Evolutionary conservation across 2,888 invertebrate species (phyloP).

Genomic region (Pollenia labialis): DNA sequence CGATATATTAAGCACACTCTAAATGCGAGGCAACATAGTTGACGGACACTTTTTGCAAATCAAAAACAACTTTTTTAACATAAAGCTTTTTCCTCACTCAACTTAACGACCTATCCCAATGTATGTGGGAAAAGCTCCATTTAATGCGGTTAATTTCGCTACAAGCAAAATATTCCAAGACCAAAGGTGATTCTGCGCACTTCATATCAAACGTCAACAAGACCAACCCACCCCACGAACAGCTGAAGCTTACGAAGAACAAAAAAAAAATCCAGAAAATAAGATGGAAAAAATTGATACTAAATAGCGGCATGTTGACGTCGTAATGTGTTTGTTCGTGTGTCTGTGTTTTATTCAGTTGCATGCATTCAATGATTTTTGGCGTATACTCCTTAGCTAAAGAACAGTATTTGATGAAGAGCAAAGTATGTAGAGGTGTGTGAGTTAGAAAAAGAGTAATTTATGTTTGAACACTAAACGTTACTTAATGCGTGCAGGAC

Average conservation of each 20-base stretch:
- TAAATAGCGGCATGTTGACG: constrained; percentile 70
- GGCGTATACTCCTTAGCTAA: not conserved
- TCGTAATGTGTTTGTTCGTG: constrained; percentile 23
- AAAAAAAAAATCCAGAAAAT: not conserved
- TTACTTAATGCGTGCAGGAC: constrained; percentile 67
- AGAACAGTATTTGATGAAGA: not conserved
- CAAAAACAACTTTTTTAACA: not conserved
- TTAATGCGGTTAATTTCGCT: constrained; percentile 45
- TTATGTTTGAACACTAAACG: constrained; percentile 57
- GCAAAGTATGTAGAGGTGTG: constrained; percentile 13
- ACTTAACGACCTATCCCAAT: constrained; percentile 63
- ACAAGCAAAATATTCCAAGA: constrained; percentile 43
- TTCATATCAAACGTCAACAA: not conserved
- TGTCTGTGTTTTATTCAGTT: constrained; percentile 34
- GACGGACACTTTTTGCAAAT: not conserved
- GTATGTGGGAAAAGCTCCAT: constrained; percentile 24
- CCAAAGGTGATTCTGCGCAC: constrained; percentile 57
- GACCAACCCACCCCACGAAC: constrained; percentile 62
- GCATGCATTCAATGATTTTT: constrained; percentile 56
- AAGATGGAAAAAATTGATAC: constrained; percentile 27
- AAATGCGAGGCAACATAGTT: too few relatives aligned
- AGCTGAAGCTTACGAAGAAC: constrained; percentile 22
- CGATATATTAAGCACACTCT: too few relatives aligned
- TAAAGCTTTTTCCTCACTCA: constrained; percentile 12
- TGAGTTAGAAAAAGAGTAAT: constrained; percentile 34